Evolutionary conservation across 2,888 invertebrate genomes (phyloP), one percentile per base, ranked within the genome.

Genomic region (Lordiphosa andalusiaca): DNA sequence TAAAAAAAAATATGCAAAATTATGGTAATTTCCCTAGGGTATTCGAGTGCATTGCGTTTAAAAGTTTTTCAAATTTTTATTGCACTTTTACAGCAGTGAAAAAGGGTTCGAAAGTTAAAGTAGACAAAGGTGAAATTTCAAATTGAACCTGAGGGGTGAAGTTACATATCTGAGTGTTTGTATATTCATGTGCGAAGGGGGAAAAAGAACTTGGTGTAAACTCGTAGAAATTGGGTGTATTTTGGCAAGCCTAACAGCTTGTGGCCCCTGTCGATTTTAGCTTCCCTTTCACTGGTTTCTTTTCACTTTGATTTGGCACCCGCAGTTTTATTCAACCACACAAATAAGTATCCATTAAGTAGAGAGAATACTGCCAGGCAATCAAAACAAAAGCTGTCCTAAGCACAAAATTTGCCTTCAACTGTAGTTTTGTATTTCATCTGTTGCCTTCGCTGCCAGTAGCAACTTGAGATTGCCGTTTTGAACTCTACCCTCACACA

Each of bases 21-120:
- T 67, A 81, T 77, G 75, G 49, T 82, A 67, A 77, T 77, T 77
- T 77, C 77, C 75, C 82, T 38, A 41, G 75, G 60, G 78, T 55
- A 64, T 78, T 82, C 53, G 55, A 74, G 44, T 84, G 84, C 84
- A 84, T 44, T 52, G 62, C 42, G 59, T 69, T 69, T 65, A 56
- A 71, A 71, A 71, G 53, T 61, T 69, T 67, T 69, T 37, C 48
- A 25, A 50, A 58, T 54, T 61, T 67, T 62, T 56, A 63, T 70
- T 59, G 62, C 62, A 70, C n/a, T 55, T 53, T 52, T 52, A 59
- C 50, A 21, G 10, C 5, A 40, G 2, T 23, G n/a, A 16, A n/a
- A 23, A 16, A 16, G 44, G 40, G 19, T 40, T 40, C 10, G 21
- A 40, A 40, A 5, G 30, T 16, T n/a, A 33, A 44, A 44, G 42